Evolutionary conservation across 2,113 vertebrate genomes (phyloP).

Genomic region (Apteryx owenii): DNA sequence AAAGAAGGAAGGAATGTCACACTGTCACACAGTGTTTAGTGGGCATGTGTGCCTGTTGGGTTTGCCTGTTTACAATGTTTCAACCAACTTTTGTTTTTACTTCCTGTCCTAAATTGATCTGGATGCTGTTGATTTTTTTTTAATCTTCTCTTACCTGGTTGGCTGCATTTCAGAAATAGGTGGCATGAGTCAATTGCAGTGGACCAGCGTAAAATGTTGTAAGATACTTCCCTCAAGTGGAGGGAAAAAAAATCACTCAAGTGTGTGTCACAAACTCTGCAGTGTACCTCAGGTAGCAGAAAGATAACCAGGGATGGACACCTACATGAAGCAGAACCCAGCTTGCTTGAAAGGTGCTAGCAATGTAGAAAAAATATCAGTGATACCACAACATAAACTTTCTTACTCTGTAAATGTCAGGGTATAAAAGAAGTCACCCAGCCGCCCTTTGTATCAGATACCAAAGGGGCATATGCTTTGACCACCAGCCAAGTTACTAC

Average conservation of each 20-base stretch:
- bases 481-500: neutral
- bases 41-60: no score
- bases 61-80: neutral
- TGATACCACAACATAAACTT: neutral
- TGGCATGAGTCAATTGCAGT: constrained; percentile 29
- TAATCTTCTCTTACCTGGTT: neutral
- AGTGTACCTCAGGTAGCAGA: neutral
- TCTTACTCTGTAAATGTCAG: neutral
- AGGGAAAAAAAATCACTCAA: constrained; percentile 55
- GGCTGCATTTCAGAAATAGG: constrained; percentile 21
- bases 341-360: neutral
- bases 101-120: neutral
- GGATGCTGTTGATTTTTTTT: neutral
- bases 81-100: neutral
- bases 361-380: neutral
- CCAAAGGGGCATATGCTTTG: neutral
- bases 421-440: neutral
- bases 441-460: neutral
- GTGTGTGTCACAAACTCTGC: neutral
- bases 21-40: neutral
- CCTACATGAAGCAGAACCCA: neutral
- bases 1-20: neutral
- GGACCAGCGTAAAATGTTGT: constrained; percentile 22
- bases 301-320: neutral
- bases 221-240: constrained; percentile 68